Base-by-base conservation (phyloP, 2,888 invertebrate genomes). In the Oeneis ivallda region DNA sequence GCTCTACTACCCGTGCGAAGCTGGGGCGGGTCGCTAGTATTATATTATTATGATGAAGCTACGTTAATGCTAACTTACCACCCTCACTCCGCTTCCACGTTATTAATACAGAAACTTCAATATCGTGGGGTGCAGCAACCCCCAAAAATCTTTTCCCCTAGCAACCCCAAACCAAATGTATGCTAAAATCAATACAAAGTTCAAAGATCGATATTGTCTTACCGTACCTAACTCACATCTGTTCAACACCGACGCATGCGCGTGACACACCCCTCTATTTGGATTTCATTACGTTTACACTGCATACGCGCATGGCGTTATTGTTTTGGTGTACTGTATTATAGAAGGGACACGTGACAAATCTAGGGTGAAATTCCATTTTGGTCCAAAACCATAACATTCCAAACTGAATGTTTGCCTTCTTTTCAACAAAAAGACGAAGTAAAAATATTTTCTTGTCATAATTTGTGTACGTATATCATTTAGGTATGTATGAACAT, bases 121-220 rank as follows among this genome's bases (percentile, higher is more conserved):
- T 19, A 54, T 17, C 8, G 17, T 17, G 13, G 56, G 56, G 56
- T 56, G 56, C 11, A 39, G 10, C 54, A 54, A 17, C 47, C 56
- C 65, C 65, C 47, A 10, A 41, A 62, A 65, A 59, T 63, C 50
- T 62, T 52, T 67, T 13, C 73, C 72, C 72, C 70, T 56, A 65
- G 77, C 76, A 80, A 84, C 84, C 84, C 83, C 74, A 80, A 66
- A 74, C 76, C 47, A 68, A 73, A 75, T 75, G 65, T 69, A 73
- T 69, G 71, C 75, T 71, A 79, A 83, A 84, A 87, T 86, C 87
- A 84, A 72, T 79, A 83, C 86, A 81, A 82, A 84, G 82, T 83
- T 82, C 78, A 80, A 77, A 81, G 83, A 86, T 88, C 87, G 86
- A 89, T 88, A 87, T 86, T 88, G 87, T 87, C 85, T 86, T 85